Percentiles rank a stretch among this genome's conserved stretches.
These are phyloP conservation scores for Phalacrocorax brasilianus DNA, from an alignment of 2,113 vertebrate species.

Conservation along the genomic window DNA sequence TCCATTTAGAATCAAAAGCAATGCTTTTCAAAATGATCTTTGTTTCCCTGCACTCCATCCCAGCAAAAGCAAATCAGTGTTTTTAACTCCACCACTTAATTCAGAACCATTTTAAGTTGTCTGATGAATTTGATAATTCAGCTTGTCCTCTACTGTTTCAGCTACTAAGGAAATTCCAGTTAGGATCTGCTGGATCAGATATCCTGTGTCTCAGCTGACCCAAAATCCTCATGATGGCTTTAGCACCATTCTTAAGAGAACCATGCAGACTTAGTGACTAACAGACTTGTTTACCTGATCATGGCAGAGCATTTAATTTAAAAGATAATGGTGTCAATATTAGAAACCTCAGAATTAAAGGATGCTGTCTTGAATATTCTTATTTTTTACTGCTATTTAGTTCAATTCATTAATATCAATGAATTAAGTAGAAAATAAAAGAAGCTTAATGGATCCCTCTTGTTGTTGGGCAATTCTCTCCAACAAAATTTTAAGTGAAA, in stretches of 20 bases:
- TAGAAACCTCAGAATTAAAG: background rate
- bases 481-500: background rate
- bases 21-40: background rate
- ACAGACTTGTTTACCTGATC: slow-evolving; percentile 15
- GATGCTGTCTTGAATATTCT: background rate
- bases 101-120: slow-evolving; percentile 63
- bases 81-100: slow-evolving; percentile 26
- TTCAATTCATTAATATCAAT: background rate
- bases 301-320: background rate
- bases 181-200: slow-evolving; percentile 62
- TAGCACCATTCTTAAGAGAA: slow-evolving; percentile 63
- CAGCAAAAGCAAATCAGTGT: background rate
- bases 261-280: background rate
- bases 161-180: slow-evolving; percentile 73
- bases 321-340: background rate
- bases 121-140: slow-evolving; percentile 65
- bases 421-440: background rate
- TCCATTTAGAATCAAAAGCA: background rate
- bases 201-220: slow-evolving; percentile 68
- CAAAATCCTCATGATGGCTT: slow-evolving; percentile 58
- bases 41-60: background rate
- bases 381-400: background rate
- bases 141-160: slow-evolving; percentile 74
- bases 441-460: background rate
- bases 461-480: background rate